Evolutionary conservation across 2,888 invertebrate species (phyloP).

Genomic region (Morpho achilles): DNA sequence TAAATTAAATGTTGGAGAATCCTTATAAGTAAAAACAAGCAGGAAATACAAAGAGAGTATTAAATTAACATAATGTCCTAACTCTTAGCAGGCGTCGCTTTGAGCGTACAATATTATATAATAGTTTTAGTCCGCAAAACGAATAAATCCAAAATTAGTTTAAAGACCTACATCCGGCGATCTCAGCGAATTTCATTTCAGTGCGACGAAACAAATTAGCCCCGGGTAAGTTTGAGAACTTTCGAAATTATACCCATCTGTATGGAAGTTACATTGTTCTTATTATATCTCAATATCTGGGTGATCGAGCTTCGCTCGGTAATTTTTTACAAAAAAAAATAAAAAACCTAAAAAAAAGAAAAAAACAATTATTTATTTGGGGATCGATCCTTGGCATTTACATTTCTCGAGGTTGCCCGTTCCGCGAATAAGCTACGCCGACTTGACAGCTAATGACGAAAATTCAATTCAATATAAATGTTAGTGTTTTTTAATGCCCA

Average conservation of each 20-base stretch:
- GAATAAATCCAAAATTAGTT: slow-evolving; percentile 15
- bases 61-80: slow-evolving; percentile 1
- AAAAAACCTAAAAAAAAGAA: too few species aligned
- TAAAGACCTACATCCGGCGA: slow-evolving; percentile 19
- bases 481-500: too few species aligned
- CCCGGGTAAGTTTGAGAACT: slow-evolving; percentile 15
- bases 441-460: too few species aligned
- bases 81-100: not conserved
- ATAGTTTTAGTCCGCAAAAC: slow-evolving; percentile 9
- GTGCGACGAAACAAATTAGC: slow-evolving; percentile 23
- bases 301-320: too few species aligned
- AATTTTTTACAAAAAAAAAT: too few species aligned
- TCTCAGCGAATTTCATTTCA: slow-evolving; percentile 20
- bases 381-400: too few species aligned
- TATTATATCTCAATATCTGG: too few species aligned
- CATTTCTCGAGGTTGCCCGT: too few species aligned
- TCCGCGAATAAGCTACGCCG: too few species aligned
- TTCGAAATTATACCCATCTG: not conserved
- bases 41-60: not conserved
- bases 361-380: too few species aligned
- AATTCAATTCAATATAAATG: too few species aligned
- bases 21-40: not conserved
- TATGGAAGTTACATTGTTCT: slow-evolving; percentile 5
- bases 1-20: not conserved
- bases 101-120: slow-evolving; percentile 6